Base-by-base conservation (phyloP, 2,888 invertebrate genomes). In the Drosophila pseudotalamancana region DNA sequence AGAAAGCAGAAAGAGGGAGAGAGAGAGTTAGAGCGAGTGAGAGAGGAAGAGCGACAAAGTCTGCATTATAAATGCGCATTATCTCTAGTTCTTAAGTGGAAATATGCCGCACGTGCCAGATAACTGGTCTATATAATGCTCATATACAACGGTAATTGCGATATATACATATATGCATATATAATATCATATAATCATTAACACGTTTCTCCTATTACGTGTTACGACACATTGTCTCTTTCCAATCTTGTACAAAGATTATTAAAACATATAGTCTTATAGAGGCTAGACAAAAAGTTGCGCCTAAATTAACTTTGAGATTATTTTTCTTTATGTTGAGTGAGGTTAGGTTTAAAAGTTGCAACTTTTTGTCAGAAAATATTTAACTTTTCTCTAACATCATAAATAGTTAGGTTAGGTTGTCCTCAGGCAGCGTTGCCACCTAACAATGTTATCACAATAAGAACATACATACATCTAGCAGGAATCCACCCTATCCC, bases 71-170 rank as follows among this genome's bases (percentile, higher is more conserved):
- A 9, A 25, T 6, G 25, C 6, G 6, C 25, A 40, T 42, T 42
- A 42, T 42, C 23, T 40, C 14, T 11, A 18, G 45, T 37, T 40
- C 62, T 32, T 23, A 49, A 14, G 29, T 25, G 59, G 11, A 31
- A 50, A 6, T 37, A 25, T 42, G 25, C 8, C 11, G 12, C 35
- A 29, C 32, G 56, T 32, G 23, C 9, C 31, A 31, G 23, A 19
- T 18, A n/a, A n/a, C n/a, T n/a, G n/a, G n/a, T n/a, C n/a, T n/a
- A n/a, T n/a, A n/a, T n/a, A 31, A n/a, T 4, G 29, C 16, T 29
- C n/a, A n/a, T 9, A 45, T 31, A 6, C 21, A 12, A 32, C 12
- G 12, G 12, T 8, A 11, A 32, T 18, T 53, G 21, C 8, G 53
- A 53, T 53, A 32, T 49, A 31, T 12, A 5, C 21, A 11, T 32